Percentiles rank a stretch among this genome's conserved stretches.
These are phyloP conservation scores for Lamellibrachia columna DNA, from an alignment of 2,888 invertebrate species.

Conservation along the genomic window DNA sequence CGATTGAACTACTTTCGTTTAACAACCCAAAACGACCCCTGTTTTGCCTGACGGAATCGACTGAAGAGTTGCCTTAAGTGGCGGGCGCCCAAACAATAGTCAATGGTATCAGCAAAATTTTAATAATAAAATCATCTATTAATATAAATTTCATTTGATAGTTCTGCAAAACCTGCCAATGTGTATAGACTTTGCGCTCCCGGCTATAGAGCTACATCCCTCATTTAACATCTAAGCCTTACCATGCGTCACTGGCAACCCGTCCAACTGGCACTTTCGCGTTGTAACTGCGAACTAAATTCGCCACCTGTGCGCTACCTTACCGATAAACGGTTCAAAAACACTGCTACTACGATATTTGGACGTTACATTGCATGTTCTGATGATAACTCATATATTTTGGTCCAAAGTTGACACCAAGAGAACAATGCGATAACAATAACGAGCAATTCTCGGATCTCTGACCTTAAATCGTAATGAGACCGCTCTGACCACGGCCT, in stretches of 20 bases:
- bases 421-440: not conserved
- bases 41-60: not conserved
- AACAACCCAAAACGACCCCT: not conserved
- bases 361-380: not conserved
- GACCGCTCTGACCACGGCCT: not conserved
- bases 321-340: not conserved
- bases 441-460: not conserved
- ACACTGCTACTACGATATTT: not conserved
- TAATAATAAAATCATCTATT: not conserved
- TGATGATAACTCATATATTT: not conserved
- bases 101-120: not conserved
- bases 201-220: not conserved
- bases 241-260: not conserved
- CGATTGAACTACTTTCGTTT: not conserved
- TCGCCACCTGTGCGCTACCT: not conserved
- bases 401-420: not conserved
- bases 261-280: not conserved
- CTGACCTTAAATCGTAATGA: too few relatives aligned
- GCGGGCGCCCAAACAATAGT: not conserved
- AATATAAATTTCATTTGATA: not conserved
- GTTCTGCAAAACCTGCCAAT: not conserved
- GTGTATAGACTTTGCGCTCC: not conserved
- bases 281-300: not conserved
- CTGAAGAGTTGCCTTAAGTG: not conserved
- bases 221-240: not conserved